Evolutionary conservation across 1,140 invertebrate species (phyloP).

Genomic region (Trichogramma pretiosum): DNA sequence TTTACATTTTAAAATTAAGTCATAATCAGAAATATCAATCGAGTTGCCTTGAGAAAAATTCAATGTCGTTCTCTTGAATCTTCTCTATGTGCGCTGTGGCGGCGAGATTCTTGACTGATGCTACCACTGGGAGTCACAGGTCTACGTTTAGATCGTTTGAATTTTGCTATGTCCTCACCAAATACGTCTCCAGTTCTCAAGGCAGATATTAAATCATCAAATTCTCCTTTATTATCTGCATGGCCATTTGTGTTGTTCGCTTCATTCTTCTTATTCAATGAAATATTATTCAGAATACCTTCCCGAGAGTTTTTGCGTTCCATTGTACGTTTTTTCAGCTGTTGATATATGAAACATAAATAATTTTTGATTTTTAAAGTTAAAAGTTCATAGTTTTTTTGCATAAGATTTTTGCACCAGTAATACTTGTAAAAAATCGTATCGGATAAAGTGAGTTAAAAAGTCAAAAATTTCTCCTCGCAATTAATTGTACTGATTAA

Average conservation of each 20-base stretch:
- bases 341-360: conserved; percentile 21
- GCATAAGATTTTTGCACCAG: too few relatives aligned
- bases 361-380: too few relatives aligned
- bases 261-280: conserved; percentile 46
- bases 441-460: too few relatives aligned
- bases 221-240: conserved; percentile 72
- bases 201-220: conserved; percentile 94
- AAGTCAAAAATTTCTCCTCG: too few relatives aligned
- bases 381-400: too few relatives aligned
- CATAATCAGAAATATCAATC: too few relatives aligned
- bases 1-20: too few relatives aligned
- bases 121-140: conserved; percentile 51
- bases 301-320: conserved; percentile 72
- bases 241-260: conserved; percentile 45
- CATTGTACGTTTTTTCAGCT: conserved; percentile 78
- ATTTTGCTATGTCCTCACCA: conserved; percentile 91
- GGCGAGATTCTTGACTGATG: conserved; percentile 44
- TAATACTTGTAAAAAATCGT: too few relatives aligned
- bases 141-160: conserved; percentile 67
- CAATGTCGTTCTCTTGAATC: conserved; percentile 59
- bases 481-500: too few relatives aligned
- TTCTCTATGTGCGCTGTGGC: conserved; percentile 55
- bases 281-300: conserved; percentile 53
- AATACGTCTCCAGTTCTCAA: conserved; percentile 93
- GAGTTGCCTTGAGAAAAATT: too few relatives aligned